Evolutionary conservation across 1,140 invertebrate species (phyloP).

Genomic region (Platorchestia sp.): DNA sequence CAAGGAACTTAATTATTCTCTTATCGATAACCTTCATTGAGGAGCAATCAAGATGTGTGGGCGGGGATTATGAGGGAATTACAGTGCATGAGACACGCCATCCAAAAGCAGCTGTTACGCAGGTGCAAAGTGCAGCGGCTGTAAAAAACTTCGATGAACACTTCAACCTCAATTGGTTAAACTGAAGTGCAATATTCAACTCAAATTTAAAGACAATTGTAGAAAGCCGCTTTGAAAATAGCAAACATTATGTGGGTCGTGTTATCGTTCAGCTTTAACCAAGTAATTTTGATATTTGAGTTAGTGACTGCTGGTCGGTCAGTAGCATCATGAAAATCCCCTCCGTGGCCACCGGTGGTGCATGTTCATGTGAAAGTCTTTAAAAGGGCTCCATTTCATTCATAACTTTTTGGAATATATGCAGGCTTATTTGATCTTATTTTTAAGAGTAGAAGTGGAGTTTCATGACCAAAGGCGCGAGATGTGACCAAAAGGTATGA

Average conservation of each 20-base stretch:
- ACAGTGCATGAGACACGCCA: neutral
- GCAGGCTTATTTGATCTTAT: too few relatives aligned
- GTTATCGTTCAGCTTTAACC: too few relatives aligned
- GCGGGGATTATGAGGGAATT: slow-evolving; percentile 18
- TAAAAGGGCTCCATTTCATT: too few relatives aligned
- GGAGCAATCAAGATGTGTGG: slow-evolving; percentile 37
- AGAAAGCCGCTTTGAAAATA: too few relatives aligned
- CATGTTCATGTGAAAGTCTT: too few relatives aligned
- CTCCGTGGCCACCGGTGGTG: too few relatives aligned
- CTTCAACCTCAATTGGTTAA: too few relatives aligned
- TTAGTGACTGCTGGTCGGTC: too few relatives aligned
- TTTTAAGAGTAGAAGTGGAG: neutral
- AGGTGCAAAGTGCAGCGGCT: neutral
- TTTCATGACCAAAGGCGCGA: neutral
- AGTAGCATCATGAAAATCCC: too few relatives aligned
- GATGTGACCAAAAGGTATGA: neutral
- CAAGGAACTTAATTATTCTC: slow-evolving; percentile 43
- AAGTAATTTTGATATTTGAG: too few relatives aligned
- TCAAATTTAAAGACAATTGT: too few relatives aligned
- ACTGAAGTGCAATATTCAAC: neutral
- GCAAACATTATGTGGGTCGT: too few relatives aligned
- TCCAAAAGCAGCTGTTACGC: neutral
- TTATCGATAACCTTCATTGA: slow-evolving; percentile 18
- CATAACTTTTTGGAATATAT: neutral
- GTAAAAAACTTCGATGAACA: neutral